Evolutionary conservation across 2,797 vertebrate genomes (phyloP).

Genomic region (Sphenopsis melanotis): DNA sequence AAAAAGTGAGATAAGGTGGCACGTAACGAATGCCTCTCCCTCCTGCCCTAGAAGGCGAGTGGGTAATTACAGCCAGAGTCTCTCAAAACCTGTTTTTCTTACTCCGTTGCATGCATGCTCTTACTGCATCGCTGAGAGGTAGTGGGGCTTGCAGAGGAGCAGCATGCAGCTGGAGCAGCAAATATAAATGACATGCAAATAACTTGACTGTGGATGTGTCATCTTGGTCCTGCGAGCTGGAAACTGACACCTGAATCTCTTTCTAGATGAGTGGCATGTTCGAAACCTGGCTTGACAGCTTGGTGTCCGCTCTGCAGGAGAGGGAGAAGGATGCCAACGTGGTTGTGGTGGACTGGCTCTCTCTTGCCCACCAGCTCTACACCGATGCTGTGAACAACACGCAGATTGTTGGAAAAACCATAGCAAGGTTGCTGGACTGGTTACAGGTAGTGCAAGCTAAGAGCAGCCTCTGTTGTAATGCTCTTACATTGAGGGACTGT

Average conservation of each 20-base stretch:
- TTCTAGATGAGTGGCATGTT: constrained; percentile 89
- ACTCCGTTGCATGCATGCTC: not conserved
- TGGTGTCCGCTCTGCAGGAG: constrained; percentile 83
- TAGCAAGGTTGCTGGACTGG: constrained; percentile 87
- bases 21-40: not conserved
- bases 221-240: not conserved
- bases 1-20: not conserved
- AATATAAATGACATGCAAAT: not conserved
- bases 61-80: not conserved
- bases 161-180: not conserved
- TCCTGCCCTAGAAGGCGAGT: not conserved
- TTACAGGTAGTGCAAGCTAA: constrained; percentile 79
- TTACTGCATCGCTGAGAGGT: not conserved
- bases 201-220: not conserved
- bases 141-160: not conserved
- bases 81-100: constrained; percentile 47
- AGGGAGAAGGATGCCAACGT: constrained; percentile 86
- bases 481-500: not conserved
- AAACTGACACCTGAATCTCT: not conserved
- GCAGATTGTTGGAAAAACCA: constrained; percentile 75
- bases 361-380: constrained; percentile 89
- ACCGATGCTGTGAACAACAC: constrained; percentile 88
- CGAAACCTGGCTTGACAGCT: constrained; percentile 85
- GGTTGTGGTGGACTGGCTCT: constrained; percentile 90
- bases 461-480: not conserved